Base-by-base conservation (phyloP, 2,888 invertebrate species). In the Mesodorylaimus sp. region DNA sequence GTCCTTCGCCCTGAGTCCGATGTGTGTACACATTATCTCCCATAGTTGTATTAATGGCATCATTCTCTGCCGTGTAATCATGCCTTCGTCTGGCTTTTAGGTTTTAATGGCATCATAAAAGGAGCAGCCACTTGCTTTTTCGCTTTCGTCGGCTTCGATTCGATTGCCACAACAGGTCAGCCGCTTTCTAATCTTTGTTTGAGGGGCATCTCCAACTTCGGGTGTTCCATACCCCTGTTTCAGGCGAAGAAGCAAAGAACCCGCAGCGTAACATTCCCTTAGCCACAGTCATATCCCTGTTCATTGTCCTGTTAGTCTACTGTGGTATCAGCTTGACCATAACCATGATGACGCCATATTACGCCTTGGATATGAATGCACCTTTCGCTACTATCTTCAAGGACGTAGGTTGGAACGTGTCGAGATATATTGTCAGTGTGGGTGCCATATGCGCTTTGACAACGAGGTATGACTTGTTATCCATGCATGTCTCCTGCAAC, bases 101-200 rank as follows among this genome's bases (percentile, higher is more conserved):
- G 86, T 0, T 65, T 88, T 36, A 76, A 79, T 0, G 91, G 70
- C 3, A 65, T 67, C 57, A 56, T 71, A 54, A 56, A 63, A 28
- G 71, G 70, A 7, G 70, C 71, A 13, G 70, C 69, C 7, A 70
- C 69, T 13, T 70, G 70, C 56, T 91, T 89, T 72, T 91, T 81
- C 68, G 88, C 87, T 21, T 93, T 89, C 67, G 87, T 93, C 3
- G 93, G 93, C 25, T 93, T 93, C 66, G 93, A 93, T 71, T 80
- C 83, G 57, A 84, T 74, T 49, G 73, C 73, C n/a, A 73, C 72
- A 2, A 72, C 72, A 53, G 73, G 72, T 65, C 51, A 48, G 43
- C 13, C n/a, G n/a, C n/a, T n/a, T n/a, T n/a, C n/a, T n/a, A n/a
- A n/a, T n/a, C n/a, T n/a, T n/a, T n/a, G n/a, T n/a, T n/a, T n/a